These are phyloP conservation scores for Ammodramus savannarum DNA, from an alignment of 2,113 vertebrate species.

Conservation along the genomic window DNA sequence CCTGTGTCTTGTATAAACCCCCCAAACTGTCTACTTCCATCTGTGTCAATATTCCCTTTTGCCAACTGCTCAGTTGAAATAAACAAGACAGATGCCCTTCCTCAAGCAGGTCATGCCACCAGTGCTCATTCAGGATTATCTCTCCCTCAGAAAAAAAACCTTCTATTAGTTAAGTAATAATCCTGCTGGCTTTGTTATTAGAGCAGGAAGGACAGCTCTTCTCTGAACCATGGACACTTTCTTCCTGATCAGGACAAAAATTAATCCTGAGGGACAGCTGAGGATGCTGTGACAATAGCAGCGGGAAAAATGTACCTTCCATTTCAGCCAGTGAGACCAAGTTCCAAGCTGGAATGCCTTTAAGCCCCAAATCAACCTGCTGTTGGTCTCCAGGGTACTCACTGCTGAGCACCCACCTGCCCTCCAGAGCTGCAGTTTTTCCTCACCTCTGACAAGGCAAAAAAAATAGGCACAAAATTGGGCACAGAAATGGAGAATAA, in stretches of 20 bases:
- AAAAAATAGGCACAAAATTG: neutral
- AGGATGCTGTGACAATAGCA: neutral
- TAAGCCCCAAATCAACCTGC: neutral
- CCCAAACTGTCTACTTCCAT: neutral
- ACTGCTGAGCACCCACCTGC: neutral
- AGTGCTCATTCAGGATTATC: neutral
- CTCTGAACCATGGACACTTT: neutral
- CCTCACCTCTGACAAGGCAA: neutral
- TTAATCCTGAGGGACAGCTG: neutral
- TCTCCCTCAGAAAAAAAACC: neutral
- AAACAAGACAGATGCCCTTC: neutral
- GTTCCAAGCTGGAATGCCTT: neutral
- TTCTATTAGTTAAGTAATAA: neutral
- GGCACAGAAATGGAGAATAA: neutral
- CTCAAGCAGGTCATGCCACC: neutral
- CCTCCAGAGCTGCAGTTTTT: neutral
- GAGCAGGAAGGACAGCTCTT: neutral
- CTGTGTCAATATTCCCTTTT: neutral
- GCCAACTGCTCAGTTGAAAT: neutral
- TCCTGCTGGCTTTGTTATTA: neutral
- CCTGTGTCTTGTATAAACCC: neutral
- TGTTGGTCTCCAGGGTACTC: neutral
- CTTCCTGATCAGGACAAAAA: neutral
- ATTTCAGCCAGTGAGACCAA: neutral
- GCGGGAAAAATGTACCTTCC: neutral